phyloP scores from a whole-genome alignment of 1,140 invertebrate genomes.

The Thalassaphorura encarpata region DNA sequence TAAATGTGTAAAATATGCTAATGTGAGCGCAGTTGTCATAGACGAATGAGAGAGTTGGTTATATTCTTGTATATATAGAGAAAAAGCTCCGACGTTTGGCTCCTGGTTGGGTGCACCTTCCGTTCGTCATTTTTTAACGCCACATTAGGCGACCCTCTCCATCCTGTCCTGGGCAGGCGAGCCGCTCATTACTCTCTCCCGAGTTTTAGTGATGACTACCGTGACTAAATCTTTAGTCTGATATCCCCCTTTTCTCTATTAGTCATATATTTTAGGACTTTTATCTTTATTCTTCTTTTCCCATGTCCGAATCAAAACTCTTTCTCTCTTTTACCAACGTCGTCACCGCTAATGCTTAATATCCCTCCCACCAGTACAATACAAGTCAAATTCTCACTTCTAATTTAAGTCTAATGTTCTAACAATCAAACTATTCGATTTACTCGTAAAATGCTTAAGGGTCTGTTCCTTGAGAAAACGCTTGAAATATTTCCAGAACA shows the following conservation, averaged over 20 bases:
- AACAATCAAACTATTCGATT: too few species aligned
- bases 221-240: conserved; percentile 14
- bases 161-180: conserved; percentile 19
- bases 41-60: neutral
- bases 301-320: too few species aligned
- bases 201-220: conserved; percentile 15
- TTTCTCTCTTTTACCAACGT: too few species aligned
- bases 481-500: too few species aligned
- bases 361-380: too few species aligned
- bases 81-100: neutral
- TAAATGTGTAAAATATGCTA: neutral
- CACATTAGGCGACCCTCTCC: conserved; percentile 16
- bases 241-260: neutral
- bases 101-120: conserved; percentile 15
- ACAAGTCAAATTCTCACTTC: too few species aligned
- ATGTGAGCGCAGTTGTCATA: neutral
- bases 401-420: too few species aligned
- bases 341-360: too few species aligned
- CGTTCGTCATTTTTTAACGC: conserved; percentile 29
- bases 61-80: neutral
- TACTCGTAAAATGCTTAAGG: too few species aligned
- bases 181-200: conserved; percentile 20
- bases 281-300: too few species aligned
- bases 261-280: neutral
- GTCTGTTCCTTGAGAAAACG: too few species aligned